phyloP scores from a whole-genome alignment of 1,140 invertebrate genomes.

The Cherax quadricarinatus region DNA sequence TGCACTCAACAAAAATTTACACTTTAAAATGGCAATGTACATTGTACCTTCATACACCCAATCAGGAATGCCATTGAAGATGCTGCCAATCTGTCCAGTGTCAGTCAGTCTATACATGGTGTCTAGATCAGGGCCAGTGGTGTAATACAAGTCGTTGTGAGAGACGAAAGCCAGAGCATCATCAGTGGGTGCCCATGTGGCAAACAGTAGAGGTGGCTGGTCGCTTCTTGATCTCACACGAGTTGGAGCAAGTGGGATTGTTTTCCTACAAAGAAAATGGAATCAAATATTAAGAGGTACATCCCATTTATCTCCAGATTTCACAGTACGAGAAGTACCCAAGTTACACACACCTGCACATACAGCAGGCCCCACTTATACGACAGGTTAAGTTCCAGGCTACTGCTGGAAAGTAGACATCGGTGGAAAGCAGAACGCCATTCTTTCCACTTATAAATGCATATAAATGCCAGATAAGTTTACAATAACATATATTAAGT shows the following conservation, averaged over 20 bases:
- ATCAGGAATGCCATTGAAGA: conserved; percentile 89
- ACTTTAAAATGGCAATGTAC: too few relatives aligned
- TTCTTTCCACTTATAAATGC: too few relatives aligned
- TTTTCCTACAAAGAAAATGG: conserved; percentile 42
- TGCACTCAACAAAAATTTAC: too few relatives aligned
- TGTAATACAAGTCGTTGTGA: conserved; percentile 89
- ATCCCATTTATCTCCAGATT: too few relatives aligned
- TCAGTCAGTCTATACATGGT: conserved; percentile 79
- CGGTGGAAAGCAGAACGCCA: too few relatives aligned
- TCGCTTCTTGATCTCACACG: conserved; percentile 52
- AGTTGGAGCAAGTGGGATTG: conserved; percentile 65
- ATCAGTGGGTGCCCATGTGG: conserved; percentile 84
- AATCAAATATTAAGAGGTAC: background rate
- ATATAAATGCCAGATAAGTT: too few relatives aligned
- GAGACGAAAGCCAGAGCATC: conserved; percentile 87
- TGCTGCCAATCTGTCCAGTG: conserved; percentile 78
- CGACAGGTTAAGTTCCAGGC: too few relatives aligned
- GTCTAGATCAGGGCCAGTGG: conserved; percentile 73
- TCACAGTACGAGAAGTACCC: too few relatives aligned
- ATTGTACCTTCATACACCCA: conserved; percentile 88
- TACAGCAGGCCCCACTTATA: too few relatives aligned
- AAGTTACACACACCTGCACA: too few relatives aligned
- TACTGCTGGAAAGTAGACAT: too few relatives aligned
- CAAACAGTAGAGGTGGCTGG: conserved; percentile 80
- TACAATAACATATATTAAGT: too few relatives aligned